phyloP scores from a whole-genome alignment of 2,797 vertebrate species.

The Phalloptychus januarius region DNA sequence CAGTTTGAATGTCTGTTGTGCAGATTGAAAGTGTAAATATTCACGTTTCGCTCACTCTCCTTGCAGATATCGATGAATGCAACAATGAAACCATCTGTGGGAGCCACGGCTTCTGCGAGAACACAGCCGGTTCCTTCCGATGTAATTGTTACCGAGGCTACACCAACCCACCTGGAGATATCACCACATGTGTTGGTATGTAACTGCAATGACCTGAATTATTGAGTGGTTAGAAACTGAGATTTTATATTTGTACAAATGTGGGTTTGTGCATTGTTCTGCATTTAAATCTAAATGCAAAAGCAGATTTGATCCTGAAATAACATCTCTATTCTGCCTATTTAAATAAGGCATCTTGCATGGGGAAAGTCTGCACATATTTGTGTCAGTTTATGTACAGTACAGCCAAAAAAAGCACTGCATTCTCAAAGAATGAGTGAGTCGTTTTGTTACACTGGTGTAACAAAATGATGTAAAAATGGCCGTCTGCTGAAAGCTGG shows the following conservation, averaged over 20 bases:
- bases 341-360: neutral
- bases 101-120: slow-evolving; percentile 78
- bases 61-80: slow-evolving; percentile 78
- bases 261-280: neutral
- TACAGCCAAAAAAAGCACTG: neutral
- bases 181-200: slow-evolving; percentile 76
- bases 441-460: neutral
- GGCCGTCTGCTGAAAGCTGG: neutral
- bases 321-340: neutral
- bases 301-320: neutral
- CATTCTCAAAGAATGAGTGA: neutral
- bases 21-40: slow-evolving; percentile 48
- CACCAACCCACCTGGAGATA: slow-evolving; percentile 66
- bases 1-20: slow-evolving; percentile 25
- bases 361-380: neutral
- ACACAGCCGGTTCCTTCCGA: slow-evolving; percentile 78
- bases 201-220: slow-evolving; percentile 21
- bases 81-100: slow-evolving; percentile 79
- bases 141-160: slow-evolving; percentile 80
- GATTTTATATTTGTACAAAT: neutral
- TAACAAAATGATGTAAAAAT: neutral
- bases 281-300: neutral
- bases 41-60: slow-evolving; percentile 42
- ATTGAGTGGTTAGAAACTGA: neutral
- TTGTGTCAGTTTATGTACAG: neutral